Evolutionary conservation across 2,797 vertebrate genomes (phyloP).

Genomic region (Hemitrygon akajei): DNA sequence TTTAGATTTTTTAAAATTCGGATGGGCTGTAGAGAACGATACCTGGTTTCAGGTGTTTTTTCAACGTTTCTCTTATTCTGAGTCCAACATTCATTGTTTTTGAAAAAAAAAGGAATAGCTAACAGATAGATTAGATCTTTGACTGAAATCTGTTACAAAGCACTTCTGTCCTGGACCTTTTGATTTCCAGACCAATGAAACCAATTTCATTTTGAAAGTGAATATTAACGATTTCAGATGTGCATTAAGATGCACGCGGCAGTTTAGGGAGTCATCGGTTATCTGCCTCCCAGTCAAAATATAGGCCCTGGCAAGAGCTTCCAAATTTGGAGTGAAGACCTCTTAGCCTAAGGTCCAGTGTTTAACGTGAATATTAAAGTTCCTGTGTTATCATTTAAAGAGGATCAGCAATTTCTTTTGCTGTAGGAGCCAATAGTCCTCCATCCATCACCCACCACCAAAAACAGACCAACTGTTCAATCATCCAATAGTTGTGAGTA

Average conservation of each 20-base stretch:
- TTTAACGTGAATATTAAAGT: background rate
- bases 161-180: background rate
- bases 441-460: background rate
- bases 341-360: background rate
- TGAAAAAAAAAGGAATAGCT: no score
- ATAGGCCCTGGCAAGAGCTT: no score
- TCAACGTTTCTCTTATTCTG: background rate
- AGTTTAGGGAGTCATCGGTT: background rate
- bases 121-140: background rate
- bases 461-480: background rate
- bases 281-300: background rate
- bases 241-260: background rate
- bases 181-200: background rate
- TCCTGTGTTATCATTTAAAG: background rate
- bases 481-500: background rate
- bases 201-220: background rate
- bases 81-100: background rate
- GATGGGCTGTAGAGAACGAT: background rate
- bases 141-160: background rate
- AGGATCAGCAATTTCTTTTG: background rate
- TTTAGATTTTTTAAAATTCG: background rate
- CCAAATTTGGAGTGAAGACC: background rate
- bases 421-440: background rate
- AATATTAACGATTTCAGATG: background rate
- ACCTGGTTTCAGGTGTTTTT: background rate